phyloP scores from a whole-genome alignment of 1,140 invertebrate species.

The Ceratina calcarata region DNA sequence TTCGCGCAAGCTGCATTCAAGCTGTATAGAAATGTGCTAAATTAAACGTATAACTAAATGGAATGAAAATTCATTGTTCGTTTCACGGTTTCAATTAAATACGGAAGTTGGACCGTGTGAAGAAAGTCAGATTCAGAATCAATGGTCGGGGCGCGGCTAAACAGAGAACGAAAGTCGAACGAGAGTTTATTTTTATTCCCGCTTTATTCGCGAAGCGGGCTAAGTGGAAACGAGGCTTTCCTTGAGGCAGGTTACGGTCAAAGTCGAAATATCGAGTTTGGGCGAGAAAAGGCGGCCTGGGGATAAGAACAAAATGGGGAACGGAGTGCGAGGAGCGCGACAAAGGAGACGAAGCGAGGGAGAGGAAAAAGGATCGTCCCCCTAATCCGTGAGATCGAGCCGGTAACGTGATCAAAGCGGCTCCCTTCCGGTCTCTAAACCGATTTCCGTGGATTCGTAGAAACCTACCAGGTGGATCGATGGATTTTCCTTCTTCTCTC shows the following conservation, averaged over 20 bases:
- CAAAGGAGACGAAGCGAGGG: constrained; percentile 3
- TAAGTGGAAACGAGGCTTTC: constrained; percentile 44
- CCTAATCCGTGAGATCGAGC: constrained; percentile 65
- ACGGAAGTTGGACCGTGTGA: not conserved
- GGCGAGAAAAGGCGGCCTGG: constrained; percentile 33
- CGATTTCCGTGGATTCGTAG: constrained; percentile 62
- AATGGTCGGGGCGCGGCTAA: no score
- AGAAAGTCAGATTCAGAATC: constrained; percentile 12
- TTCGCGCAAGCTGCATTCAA: no score
- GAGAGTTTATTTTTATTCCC: constrained; percentile 32
- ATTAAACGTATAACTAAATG: no score
- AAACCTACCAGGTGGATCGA: constrained; percentile 59
- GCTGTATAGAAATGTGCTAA: no score
- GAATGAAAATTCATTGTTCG: constrained; percentile 10
- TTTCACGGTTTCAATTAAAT: not conserved
- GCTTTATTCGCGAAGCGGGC: not conserved
- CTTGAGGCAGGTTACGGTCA: constrained; percentile 52
- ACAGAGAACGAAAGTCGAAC: not conserved
- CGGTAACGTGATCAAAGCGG: constrained; percentile 69
- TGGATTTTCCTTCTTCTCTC: constrained; percentile 35
- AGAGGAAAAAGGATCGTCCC: constrained; percentile 43
- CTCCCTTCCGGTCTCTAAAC: constrained; percentile 65
- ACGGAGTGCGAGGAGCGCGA: not conserved
- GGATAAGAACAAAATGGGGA: constrained; percentile 46
- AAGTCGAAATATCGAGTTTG: constrained; percentile 64